These are phyloP conservation scores for Montifringilla adamsi DNA, from an alignment of 2,113 vertebrate species.

Conservation along the genomic window DNA sequence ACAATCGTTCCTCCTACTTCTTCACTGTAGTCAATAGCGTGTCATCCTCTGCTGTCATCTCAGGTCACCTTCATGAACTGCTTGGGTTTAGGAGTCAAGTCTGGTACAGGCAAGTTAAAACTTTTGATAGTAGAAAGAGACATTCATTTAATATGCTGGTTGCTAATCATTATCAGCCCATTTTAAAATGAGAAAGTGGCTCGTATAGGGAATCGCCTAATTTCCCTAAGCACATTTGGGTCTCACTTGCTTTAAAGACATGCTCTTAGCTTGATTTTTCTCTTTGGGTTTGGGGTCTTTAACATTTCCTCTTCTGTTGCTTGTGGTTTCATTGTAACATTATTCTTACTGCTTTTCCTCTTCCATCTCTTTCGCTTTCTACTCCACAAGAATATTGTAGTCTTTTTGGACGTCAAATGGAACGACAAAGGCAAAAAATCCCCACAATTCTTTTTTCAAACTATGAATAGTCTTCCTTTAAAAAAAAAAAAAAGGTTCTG, in stretches of 20 bases:
- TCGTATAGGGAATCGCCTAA: slow-evolving; percentile 53
- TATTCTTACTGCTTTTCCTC: slow-evolving; percentile 67
- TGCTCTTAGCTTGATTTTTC: slow-evolving; percentile 64
- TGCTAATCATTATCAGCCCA: slow-evolving; percentile 53
- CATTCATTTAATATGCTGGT: slow-evolving; percentile 54
- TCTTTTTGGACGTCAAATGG: slow-evolving; percentile 68
- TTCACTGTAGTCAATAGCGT: slow-evolving; percentile 55
- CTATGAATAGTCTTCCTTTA: slow-evolving; percentile 67
- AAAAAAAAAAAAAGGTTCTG: slow-evolving; percentile 65
- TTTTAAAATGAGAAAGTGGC: slow-evolving; percentile 58
- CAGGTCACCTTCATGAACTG: slow-evolving; percentile 56
- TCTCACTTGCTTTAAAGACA: slow-evolving; percentile 49
- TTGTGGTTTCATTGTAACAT: slow-evolving; percentile 71
- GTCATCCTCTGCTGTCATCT: slow-evolving; percentile 50
- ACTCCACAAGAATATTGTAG: slow-evolving; percentile 66
- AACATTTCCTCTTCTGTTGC: slow-evolving; percentile 69
- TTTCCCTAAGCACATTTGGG: slow-evolving; percentile 63
- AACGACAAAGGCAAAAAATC: slow-evolving; percentile 68
- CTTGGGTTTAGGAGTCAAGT: slow-evolving; percentile 49
- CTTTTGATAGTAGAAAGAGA: slow-evolving; percentile 56
- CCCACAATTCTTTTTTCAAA: slow-evolving; percentile 66
- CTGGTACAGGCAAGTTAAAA: slow-evolving; percentile 42
- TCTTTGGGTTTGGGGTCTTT: slow-evolving; percentile 69
- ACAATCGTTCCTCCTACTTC: slow-evolving; percentile 44
- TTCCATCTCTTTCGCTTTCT: slow-evolving; percentile 68